Conservation (phyloP, 2,113 vertebrate genomes). For the Cranoglanis bouderius region DNA sequence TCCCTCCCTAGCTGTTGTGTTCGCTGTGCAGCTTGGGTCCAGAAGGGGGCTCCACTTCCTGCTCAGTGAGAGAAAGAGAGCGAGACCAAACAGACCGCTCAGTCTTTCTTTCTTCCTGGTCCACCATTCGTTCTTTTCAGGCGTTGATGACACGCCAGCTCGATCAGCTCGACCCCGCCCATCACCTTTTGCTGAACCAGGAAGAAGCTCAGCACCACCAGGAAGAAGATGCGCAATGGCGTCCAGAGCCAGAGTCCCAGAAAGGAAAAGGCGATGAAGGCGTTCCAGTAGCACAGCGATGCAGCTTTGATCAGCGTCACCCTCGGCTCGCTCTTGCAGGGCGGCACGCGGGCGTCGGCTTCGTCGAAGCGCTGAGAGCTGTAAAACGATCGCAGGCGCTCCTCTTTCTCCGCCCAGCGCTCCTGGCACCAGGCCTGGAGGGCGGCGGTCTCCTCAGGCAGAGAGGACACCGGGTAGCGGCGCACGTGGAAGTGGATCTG, state of each 20-base stretch:
- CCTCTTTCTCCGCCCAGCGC: slow-evolving; percentile 93
- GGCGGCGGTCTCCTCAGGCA: slow-evolving; percentile 77
- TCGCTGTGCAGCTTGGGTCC: background rate
- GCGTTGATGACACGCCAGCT: slow-evolving; percentile 83
- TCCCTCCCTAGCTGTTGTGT: background rate
- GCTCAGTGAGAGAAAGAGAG: too few species aligned
- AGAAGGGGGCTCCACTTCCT: background rate
- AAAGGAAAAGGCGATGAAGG: slow-evolving; percentile 77
- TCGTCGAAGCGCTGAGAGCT: slow-evolving; percentile 74
- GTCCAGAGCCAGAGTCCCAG: slow-evolving; percentile 79
- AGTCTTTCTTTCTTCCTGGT: slow-evolving; percentile 67
- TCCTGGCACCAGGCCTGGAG: slow-evolving; percentile 89
- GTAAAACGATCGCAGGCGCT: slow-evolving; percentile 84
- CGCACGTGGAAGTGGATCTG: slow-evolving; percentile 95
- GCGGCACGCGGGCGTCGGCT: slow-evolving; percentile 75
- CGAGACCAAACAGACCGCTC: slow-evolving; percentile 18
- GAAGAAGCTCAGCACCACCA: slow-evolving; percentile 75
- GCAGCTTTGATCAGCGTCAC: slow-evolving; percentile 81
- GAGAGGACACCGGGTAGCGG: slow-evolving; percentile 77
- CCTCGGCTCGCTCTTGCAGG: slow-evolving; percentile 90
- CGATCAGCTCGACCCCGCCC: slow-evolving; percentile 90
- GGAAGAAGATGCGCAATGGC: slow-evolving; percentile 79
- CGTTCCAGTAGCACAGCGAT: slow-evolving; percentile 88
- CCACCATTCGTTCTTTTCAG: slow-evolving; percentile 63
- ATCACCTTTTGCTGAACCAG: slow-evolving; percentile 81